Evolutionary conservation across 2,888 invertebrate genomes (phyloP).

Genomic region (Pseudococcus jackbeardsleyi): DNA sequence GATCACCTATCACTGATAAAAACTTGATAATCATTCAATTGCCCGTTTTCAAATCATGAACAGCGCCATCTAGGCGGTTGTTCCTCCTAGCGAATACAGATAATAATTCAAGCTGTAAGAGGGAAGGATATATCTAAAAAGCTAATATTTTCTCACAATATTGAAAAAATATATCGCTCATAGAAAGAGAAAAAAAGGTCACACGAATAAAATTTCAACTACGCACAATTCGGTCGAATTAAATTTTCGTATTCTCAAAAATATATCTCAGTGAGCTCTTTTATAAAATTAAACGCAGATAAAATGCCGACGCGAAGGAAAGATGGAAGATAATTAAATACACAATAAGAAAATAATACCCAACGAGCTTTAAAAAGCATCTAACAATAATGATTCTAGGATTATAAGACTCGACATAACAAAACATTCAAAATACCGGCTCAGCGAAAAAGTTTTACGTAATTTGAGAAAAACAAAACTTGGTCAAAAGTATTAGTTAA

Average conservation of each 20-base stretch:
- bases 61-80: too few relatives aligned
- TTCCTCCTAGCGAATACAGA: too few relatives aligned
- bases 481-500: not conserved
- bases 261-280: not conserved
- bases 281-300: not conserved
- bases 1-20: too few relatives aligned
- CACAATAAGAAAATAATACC: not conserved
- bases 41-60: too few relatives aligned
- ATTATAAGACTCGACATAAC: not conserved
- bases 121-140: not conserved
- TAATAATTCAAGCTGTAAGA: not conserved
- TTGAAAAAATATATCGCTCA: not conserved
- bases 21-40: too few relatives aligned
- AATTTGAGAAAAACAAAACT: not conserved
- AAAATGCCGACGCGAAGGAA: not conserved
- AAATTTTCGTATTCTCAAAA: not conserved
- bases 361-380: not conserved
- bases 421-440: not conserved
- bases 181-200: not conserved
- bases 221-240: not conserved
- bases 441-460: not conserved
- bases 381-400: not conserved
- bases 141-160: not conserved
- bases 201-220: not conserved
- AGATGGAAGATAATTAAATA: slow-evolving; percentile 12